A percentile compares a stretch with the other conserved stretches of the same genome.
Evolutionary conservation across 2,113 vertebrate genomes (phyloP).

Genomic region (Amblyopsis rosae): DNA sequence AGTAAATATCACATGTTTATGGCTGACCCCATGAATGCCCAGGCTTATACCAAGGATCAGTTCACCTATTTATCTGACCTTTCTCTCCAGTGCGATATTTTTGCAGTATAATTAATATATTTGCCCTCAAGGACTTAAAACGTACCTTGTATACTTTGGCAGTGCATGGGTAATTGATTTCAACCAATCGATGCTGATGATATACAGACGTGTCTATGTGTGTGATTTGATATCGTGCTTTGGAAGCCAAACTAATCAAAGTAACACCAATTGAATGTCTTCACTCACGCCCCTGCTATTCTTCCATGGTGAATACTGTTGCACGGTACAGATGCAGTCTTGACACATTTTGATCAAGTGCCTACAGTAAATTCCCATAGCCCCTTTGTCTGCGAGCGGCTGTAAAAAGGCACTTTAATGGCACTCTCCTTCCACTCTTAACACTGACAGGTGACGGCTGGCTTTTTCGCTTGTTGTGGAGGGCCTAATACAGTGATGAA

Average conservation of each 20-base stretch:
- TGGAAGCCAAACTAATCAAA: constrained; percentile 24
- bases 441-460: constrained; percentile 18
- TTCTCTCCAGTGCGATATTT: constrained; percentile 20
- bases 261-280: constrained; percentile 9
- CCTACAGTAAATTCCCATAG: neutral
- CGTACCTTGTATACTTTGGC: too few species aligned
- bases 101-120: constrained; percentile 31
- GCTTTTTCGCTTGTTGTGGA: constrained; percentile 33
- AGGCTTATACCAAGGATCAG: constrained; percentile 7
- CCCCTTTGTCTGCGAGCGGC: constrained; percentile 5
- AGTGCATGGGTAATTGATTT: too few species aligned
- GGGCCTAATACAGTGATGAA: constrained; percentile 34
- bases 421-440: constrained; percentile 1
- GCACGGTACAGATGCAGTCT: constrained; percentile 19
- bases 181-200: too few species aligned
- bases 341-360: constrained; percentile 21
- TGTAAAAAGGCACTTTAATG: constrained; percentile 20
- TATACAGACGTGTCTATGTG: too few species aligned
- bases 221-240: too few species aligned
- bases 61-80: constrained; percentile 44
- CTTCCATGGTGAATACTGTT: constrained; percentile 9
- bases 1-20: constrained; percentile 58
- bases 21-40: constrained; percentile 33
- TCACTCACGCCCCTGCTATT: neutral
- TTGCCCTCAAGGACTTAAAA: too few species aligned